Base-by-base conservation (phyloP, 1,140 invertebrate species). In the Anadara kagoshimensis region DNA sequence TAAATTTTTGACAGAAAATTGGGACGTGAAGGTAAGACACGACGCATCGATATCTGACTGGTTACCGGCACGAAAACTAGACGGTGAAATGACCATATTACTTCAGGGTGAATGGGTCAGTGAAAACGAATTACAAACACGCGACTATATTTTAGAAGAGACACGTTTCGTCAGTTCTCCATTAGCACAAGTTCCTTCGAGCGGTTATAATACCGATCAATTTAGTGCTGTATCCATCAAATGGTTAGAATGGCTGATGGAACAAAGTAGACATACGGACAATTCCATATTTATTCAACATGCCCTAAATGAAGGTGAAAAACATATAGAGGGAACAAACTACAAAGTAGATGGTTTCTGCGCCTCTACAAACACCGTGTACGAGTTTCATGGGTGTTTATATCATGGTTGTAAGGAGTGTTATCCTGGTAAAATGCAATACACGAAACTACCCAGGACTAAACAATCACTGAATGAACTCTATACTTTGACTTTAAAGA, bases 331-430 rank as follows among this genome's bases (percentile, higher is more conserved):
- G 10, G 64, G 53, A 20, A 67, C 62, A 16, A 29, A 44, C 8
- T 77, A 74, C 41, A 51, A 59, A 22, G 24, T 68, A n/a, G 73
- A 80, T 20, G n/a, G 73, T n/a, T 80, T 69, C 49, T 62, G 63
- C 8, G 16, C 22, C 41, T 44, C 74, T 36, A 29, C 75, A 69
- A 57, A 64, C 58, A 74, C 54, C 5, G 69, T 44, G 0, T 78
- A 71, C 51, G 74, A 83, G 62, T 83, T 77, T 49, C 44, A 69
- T 43, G 72, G 78, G 20, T 82, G 80, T 66, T 41, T 72, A 1
- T 83, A 66, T 62, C 81, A 83, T 47, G 80, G 81, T 0, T 80
- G 78, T 68, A 62, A 57, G 20, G 47, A 41, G 18, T 83, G 80
- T 69, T 78, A 65, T 36, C 24, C 47, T 2, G 10, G 29, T 1